Conservation (phyloP, 2,797 vertebrate species). For the Fratercula arctica region DNA sequence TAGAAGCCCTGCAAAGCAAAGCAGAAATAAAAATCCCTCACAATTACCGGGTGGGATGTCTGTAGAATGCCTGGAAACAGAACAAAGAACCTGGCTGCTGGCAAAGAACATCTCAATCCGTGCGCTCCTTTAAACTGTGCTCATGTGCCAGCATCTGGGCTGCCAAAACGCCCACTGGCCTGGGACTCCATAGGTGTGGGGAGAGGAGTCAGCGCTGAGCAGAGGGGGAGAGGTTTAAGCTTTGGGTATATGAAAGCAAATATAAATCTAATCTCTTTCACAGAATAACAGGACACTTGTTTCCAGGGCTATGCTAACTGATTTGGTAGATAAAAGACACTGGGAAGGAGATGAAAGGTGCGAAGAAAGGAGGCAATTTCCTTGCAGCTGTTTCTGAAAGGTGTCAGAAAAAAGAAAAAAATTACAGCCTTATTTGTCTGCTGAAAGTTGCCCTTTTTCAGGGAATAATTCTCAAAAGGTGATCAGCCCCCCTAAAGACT, state of each 20-base stretch:
- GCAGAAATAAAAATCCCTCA: background rate
- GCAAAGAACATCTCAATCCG: background rate
- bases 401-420: background rate
- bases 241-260: background rate
- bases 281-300: background rate
- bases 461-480: background rate
- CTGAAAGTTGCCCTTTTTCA: background rate
- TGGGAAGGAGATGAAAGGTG: background rate
- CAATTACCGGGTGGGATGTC: background rate
- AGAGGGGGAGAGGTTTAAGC: background rate
- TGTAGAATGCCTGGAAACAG: background rate
- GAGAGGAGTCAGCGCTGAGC: background rate
- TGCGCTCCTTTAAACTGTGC: rapidly evolving
- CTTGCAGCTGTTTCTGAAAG: background rate
- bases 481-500: background rate
- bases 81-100: background rate
- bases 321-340: background rate
- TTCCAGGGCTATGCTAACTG: background rate
- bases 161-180: background rate
- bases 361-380: no score
- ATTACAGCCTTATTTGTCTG: background rate
- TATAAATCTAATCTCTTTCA: background rate
- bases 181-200: background rate
- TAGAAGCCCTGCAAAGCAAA: background rate
- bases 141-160: background rate